A percentile compares a stretch with the other conserved stretches of the same genome.
Evolutionary conservation across 2,888 invertebrate genomes (phyloP).

Genomic region (Tipula lateralis): DNA sequence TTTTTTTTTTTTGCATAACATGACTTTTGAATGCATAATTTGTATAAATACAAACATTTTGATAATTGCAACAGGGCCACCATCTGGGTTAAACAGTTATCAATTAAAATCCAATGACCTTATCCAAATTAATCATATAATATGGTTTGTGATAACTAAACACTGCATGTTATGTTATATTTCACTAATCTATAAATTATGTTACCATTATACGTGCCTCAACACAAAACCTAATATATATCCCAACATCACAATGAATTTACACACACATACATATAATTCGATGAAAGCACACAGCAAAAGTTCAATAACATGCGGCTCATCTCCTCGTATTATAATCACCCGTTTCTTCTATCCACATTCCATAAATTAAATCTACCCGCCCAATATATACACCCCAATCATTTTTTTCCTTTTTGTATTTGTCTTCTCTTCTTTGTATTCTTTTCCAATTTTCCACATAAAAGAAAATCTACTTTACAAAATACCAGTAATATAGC

Average conservation of each 20-base stretch:
- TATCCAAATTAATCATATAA: background rate
- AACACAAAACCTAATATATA: background rate
- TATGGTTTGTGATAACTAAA: background rate
- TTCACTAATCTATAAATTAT: background rate
- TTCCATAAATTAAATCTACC: background rate
- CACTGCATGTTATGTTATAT: background rate
- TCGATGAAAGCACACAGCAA: background rate
- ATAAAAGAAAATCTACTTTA: conserved; percentile 19
- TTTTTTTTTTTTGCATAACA: too few species aligned
- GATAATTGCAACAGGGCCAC: too few species aligned
- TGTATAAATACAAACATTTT: too few species aligned
- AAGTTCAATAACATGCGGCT: conserved; percentile 5
- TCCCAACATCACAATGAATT: background rate
- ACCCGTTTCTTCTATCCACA: background rate
- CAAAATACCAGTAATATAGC: background rate
- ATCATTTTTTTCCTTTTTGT: background rate
- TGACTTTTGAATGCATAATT: too few species aligned
- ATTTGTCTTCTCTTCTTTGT: background rate
- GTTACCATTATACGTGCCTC: background rate
- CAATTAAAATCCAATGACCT: background rate
- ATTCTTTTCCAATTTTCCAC: conserved; percentile 11
- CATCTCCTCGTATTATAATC: background rate
- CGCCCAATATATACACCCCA: background rate
- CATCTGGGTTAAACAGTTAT: too few species aligned
- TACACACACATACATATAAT: background rate